Percentiles rank a stretch among this genome's conserved stretches.
Conservation (phyloP, 2,113 vertebrate genomes). For the Centropus bengalensis region DNA sequence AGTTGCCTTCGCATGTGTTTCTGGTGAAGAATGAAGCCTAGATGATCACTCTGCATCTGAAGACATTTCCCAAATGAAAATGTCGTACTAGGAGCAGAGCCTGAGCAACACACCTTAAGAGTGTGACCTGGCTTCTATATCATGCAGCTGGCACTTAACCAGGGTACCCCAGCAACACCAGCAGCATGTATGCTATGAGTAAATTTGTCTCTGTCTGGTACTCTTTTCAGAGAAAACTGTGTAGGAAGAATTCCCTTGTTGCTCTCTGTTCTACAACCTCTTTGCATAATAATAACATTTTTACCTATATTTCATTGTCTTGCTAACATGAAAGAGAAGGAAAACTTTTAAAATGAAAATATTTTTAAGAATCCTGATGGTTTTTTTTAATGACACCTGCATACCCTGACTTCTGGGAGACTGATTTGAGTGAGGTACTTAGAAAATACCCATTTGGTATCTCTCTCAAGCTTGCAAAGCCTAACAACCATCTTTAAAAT, state of each 20-base stretch:
- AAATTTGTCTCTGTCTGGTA: not conserved
- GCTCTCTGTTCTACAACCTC: not conserved
- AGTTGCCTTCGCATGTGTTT: not conserved
- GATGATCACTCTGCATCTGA: not conserved
- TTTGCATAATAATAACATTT: not conserved
- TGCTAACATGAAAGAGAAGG: not conserved
- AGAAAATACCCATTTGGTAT: not conserved
- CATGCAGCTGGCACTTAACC: not conserved
- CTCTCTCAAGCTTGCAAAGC: not conserved
- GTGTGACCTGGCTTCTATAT: not conserved
- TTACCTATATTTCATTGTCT: not conserved
- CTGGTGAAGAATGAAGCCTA: not conserved
- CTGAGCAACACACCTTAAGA: not conserved
- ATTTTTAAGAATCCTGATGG: not conserved
- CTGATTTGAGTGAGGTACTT: not conserved
- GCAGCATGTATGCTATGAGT: not conserved
- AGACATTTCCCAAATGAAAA: not conserved
- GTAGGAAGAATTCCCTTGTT: not conserved
- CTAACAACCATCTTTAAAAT: not conserved
- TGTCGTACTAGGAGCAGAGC: not conserved
- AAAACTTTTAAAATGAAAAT: not conserved
- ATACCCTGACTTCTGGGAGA: not conserved
- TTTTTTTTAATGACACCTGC: not conserved
- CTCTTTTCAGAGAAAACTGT: not conserved
- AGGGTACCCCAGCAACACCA: not conserved